These are phyloP conservation scores for Rhinolophus sinicus DNA, from an alignment of 2,113 vertebrate genomes.

Conservation along the genomic window DNA sequence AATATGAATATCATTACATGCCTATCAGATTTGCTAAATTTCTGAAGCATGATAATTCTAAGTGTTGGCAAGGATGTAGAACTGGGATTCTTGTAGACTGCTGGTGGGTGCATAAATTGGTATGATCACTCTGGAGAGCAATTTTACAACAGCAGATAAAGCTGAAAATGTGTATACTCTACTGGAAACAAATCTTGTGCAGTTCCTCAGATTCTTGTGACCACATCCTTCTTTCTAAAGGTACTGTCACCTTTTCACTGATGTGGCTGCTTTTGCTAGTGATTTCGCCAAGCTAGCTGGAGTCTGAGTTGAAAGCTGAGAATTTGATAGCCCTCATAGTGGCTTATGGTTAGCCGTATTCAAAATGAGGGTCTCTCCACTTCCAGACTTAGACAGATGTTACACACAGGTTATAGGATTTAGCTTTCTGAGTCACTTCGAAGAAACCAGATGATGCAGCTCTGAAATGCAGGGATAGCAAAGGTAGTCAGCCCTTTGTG, in stretches of 20 bases:
- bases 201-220: not conserved
- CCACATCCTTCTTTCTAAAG: not conserved
- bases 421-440: not conserved
- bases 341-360: not conserved
- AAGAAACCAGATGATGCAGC: not conserved
- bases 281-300: not conserved
- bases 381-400: not conserved
- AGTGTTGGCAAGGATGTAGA: not conserved
- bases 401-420: not conserved
- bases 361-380: not conserved
- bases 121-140: not conserved
- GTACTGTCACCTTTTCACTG: not conserved
- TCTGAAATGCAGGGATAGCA: not conserved
- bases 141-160: not conserved
- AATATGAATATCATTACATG: not conserved
- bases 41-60: conserved; percentile 2
- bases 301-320: not conserved
- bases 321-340: not conserved
- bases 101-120: not conserved
- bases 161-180: not conserved
- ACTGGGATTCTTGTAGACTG: not conserved
- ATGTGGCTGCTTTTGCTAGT: not conserved
- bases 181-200: not conserved
- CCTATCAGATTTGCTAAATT: not conserved
- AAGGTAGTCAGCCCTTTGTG: not conserved